phyloP scores from a whole-genome alignment of 2,113 vertebrate genomes.

The Riparia riparia region DNA sequence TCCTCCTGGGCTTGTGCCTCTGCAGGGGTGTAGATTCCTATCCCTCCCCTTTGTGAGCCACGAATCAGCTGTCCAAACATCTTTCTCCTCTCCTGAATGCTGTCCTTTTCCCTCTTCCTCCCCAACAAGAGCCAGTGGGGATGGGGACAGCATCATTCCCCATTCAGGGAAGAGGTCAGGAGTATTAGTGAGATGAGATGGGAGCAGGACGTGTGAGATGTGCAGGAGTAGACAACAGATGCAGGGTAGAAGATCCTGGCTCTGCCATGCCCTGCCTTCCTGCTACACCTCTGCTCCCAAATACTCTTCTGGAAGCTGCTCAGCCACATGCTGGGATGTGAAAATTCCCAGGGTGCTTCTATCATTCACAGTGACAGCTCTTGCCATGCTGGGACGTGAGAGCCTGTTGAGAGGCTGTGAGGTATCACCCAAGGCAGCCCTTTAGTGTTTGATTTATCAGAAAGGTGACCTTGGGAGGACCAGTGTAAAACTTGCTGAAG shows the following conservation, averaged over 20 bases:
- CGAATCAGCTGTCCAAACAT: not conserved
- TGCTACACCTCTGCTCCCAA: not conserved
- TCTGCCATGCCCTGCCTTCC: not conserved
- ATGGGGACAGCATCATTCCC: not conserved
- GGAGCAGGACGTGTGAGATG: not conserved
- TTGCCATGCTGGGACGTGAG: not conserved
- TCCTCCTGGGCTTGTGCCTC: not conserved
- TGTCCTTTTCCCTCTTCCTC: not conserved
- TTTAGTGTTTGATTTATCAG: slow-evolving; percentile 28
- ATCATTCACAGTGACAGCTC: not conserved
- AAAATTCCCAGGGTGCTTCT: not conserved
- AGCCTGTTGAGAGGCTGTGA: not conserved
- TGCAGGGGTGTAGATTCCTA: not conserved
- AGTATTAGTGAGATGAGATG: not conserved
- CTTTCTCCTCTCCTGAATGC: not conserved
- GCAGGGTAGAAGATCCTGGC: not conserved
- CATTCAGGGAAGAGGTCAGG: not conserved
- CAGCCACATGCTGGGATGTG: not conserved
- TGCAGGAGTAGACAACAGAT: not conserved
- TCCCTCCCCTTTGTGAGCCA: not conserved
- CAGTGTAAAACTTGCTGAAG: not conserved
- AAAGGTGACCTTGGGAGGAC: slow-evolving; percentile 9
- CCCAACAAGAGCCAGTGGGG: no score
- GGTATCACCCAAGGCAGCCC: not conserved
- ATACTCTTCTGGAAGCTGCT: not conserved